phyloP scores from a whole-genome alignment of 2,797 vertebrate species.

The Cottoperca gobio region DNA sequence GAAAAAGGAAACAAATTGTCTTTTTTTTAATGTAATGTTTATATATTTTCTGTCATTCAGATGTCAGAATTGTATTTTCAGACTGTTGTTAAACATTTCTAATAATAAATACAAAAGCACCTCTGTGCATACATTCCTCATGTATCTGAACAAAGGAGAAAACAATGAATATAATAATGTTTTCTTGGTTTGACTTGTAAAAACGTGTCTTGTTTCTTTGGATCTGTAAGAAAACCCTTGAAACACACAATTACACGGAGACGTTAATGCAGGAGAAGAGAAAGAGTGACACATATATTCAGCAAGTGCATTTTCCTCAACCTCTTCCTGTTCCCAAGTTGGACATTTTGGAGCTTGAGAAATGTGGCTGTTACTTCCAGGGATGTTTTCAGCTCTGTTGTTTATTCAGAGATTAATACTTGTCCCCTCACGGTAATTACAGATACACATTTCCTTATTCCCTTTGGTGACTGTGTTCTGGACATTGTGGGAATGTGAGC shows the following conservation, averaged over 20 bases:
- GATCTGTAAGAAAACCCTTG: background rate
- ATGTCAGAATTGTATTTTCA: background rate
- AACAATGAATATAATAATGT: background rate
- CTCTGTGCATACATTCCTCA: background rate
- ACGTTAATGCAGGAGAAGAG: background rate
- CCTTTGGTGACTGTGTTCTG: constrained; percentile 7
- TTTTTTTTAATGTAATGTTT: too few species aligned
- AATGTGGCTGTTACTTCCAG: background rate
- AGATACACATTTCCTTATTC: constrained; percentile 17
- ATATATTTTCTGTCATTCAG: background rate
- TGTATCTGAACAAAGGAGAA: background rate
- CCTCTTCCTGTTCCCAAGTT: background rate
- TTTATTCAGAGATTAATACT: constrained; percentile 45
- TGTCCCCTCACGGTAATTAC: constrained; percentile 45
- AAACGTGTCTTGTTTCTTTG: background rate
- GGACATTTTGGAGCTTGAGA: constrained; percentile 1
- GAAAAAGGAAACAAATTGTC: too few species aligned
- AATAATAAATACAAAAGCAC: background rate
- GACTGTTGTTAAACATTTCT: background rate
- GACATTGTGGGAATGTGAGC: constrained; percentile 61
- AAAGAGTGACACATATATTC: background rate
- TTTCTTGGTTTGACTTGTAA: background rate
- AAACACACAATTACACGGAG: background rate
- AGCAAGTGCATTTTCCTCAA: background rate
- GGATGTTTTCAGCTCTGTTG: background rate